A percentile compares a stretch with the other conserved stretches of the same genome.
Evolutionary conservation across 2,888 invertebrate genomes (phyloP).

Genomic region (Eudemis profundana): DNA sequence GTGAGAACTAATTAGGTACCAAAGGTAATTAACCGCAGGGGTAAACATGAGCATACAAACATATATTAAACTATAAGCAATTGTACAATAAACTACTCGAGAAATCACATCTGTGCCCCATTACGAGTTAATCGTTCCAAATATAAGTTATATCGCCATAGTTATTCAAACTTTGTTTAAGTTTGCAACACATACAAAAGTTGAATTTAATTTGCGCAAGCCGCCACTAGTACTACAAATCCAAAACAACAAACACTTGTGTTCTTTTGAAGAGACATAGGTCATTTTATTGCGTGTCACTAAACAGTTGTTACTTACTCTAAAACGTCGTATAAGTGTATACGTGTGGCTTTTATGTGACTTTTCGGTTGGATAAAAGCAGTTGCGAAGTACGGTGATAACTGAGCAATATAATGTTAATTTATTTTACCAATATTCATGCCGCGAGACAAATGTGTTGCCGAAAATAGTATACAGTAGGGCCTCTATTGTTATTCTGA

Average conservation of each 20-base stretch:
- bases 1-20: no score
- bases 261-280: not conserved
- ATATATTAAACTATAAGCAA: no score
- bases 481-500: no score
- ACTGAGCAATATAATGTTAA: constrained; percentile 20
- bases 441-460: constrained; percentile 15
- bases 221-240: not conserved
- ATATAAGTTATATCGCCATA: constrained; percentile 7
- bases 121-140: constrained; percentile 12
- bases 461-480: not conserved
- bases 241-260: not conserved
- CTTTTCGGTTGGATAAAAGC: not conserved
- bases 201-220: constrained; percentile 31
- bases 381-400: constrained; percentile 23
- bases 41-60: no score
- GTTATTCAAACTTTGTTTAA: constrained; percentile 28
- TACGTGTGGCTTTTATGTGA: not conserved
- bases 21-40: no score
- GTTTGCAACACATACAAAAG: constrained; percentile 32
- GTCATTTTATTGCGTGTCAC: not conserved
- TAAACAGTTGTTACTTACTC: not conserved
- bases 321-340: not conserved
- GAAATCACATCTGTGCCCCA: not conserved
- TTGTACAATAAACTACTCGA: no score
- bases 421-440: constrained; percentile 27